A percentile compares a stretch with the other conserved stretches of the same genome.
Evolutionary conservation across 2,113 vertebrate genomes (phyloP).

Genomic region (Turdus rufiventris): DNA sequence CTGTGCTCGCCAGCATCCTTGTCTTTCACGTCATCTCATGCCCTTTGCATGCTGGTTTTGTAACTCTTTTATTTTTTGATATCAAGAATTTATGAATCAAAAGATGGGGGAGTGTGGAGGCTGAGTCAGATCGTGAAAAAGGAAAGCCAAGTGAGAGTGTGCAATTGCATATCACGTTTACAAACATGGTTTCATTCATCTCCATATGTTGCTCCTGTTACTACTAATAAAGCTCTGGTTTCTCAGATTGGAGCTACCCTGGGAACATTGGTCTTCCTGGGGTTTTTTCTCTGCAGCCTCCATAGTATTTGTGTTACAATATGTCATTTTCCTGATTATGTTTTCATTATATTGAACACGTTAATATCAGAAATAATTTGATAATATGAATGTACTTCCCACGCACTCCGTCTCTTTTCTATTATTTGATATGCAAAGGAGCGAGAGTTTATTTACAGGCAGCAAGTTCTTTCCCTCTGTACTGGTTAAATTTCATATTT

Average conservation of each 20-base stretch:
- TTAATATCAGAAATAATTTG: not conserved
- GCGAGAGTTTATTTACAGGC: not conserved
- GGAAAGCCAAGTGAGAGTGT: not conserved
- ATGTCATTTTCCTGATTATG: not conserved
- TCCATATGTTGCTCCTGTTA: conserved; percentile 22
- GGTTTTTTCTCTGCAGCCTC: not conserved
- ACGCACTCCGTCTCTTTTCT: not conserved
- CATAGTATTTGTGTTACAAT: not conserved
- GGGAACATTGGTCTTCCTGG: not conserved
- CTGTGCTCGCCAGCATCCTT: not conserved
- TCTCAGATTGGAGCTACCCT: not conserved
- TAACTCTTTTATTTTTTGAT: not conserved
- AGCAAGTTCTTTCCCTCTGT: not conserved
- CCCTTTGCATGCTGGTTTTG: not conserved
- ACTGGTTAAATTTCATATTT: not conserved
- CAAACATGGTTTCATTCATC: conserved; percentile 43
- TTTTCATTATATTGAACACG: not conserved
- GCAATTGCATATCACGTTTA: conserved; percentile 1
- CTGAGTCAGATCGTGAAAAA: conserved; percentile 37
- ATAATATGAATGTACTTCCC: not conserved
- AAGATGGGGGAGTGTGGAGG: conserved; percentile 20
- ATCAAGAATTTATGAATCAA: conserved; percentile 57
- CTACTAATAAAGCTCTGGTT: conserved; percentile 33
- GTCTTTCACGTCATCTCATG: not conserved
- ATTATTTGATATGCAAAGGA: not conserved